Evolutionary conservation across 2,888 invertebrate genomes (phyloP).

Genomic region (Parnassius smintheus): DNA sequence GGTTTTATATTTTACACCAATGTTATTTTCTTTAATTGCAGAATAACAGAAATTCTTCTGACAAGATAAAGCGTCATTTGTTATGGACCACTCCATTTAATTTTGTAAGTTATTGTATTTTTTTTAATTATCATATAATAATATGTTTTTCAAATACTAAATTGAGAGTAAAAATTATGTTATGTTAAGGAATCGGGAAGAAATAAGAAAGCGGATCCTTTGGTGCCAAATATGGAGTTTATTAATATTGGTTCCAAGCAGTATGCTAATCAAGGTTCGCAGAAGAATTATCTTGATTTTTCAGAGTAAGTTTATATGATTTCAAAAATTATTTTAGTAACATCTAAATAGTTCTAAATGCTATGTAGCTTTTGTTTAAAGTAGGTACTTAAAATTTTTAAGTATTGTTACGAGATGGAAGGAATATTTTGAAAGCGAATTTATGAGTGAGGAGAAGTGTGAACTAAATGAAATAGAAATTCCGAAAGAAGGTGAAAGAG

Average conservation of each 20-base stretch:
- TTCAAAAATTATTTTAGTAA: neutral
- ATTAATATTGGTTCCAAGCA: conserved; percentile 55
- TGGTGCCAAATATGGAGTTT: conserved; percentile 69
- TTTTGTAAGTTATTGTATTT: conserved; percentile 50
- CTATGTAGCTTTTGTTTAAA: too few relatives aligned
- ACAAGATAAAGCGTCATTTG: conserved; percentile 47
- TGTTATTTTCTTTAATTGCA: conserved; percentile 37
- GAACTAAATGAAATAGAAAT: too few relatives aligned
- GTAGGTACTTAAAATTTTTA: too few relatives aligned
- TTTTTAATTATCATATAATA: neutral
- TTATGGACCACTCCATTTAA: conserved; percentile 61
- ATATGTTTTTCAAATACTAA: neutral
- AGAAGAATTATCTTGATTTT: conserved; percentile 64
- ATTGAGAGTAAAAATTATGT: neutral
- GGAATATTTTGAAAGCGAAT: too few relatives aligned
- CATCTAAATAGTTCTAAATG: too few relatives aligned
- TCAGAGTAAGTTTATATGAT: conserved; percentile 58
- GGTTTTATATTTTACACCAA: neutral
- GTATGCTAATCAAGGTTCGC: conserved; percentile 46
- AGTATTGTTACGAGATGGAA: too few relatives aligned
- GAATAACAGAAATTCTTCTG: conserved; percentile 47
- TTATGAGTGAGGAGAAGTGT: too few relatives aligned
- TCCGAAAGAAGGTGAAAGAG: too few relatives aligned
- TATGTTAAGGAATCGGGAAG: conserved; percentile 48
- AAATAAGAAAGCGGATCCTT: conserved; percentile 56